Conservation (phyloP, 2,888 invertebrate species). For the Harmothoe impar region DNA sequence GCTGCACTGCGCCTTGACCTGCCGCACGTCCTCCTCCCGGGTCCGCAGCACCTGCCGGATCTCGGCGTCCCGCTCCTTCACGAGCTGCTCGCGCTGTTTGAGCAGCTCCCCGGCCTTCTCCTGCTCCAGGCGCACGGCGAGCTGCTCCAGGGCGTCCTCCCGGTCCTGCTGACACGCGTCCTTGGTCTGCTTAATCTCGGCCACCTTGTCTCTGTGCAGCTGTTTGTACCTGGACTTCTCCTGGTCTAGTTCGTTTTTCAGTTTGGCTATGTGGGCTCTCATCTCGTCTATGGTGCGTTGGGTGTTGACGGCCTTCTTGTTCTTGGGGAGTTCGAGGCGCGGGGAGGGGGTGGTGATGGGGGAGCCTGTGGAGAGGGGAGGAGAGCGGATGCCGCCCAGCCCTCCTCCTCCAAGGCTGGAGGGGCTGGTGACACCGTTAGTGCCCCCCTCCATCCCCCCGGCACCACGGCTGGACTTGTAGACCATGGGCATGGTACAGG, state of each 20-base stretch:
- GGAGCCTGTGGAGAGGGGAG: background rate
- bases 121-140: conserved; percentile 73
- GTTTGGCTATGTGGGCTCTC: conserved; percentile 66
- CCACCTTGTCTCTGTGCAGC: conserved; percentile 76
- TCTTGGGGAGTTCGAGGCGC: background rate
- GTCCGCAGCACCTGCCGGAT: conserved; percentile 77
- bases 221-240: conserved; percentile 76
- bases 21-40: conserved; percentile 77
- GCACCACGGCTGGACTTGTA: background rate
- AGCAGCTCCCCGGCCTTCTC: conserved; percentile 75
- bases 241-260: conserved; percentile 75
- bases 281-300: conserved; percentile 68
- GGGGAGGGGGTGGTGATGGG: conserved; percentile 27
- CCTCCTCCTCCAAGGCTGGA: background rate
- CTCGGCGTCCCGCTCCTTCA: conserved; percentile 78
- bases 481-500: background rate
- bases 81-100: conserved; percentile 74
- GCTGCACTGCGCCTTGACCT: conserved; percentile 71
- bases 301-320: conserved; percentile 56
- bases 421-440: background rate
- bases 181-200: conserved; percentile 75
- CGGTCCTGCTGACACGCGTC: conserved; percentile 76
- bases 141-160: conserved; percentile 72
- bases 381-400: background rate
- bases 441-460: background rate